Base-by-base conservation (phyloP, 2,797 vertebrate genomes). In the Sebastes itinus region DNA sequence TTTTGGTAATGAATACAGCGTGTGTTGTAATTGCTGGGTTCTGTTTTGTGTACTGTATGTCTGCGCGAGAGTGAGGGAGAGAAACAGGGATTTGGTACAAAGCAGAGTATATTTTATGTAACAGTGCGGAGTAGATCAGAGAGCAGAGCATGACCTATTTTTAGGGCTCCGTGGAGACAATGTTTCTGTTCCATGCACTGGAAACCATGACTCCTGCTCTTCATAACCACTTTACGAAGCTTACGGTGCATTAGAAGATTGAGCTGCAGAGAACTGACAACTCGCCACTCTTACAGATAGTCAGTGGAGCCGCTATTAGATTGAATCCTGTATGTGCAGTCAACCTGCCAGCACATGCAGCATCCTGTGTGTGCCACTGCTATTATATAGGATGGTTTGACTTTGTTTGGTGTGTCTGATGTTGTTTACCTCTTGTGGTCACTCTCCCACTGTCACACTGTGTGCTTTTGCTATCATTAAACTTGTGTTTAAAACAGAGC, bases 101-200 rank as follows among this genome's bases (percentile, higher is more conserved):
- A 89, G 85, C 88, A 18, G 82, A 88, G 84, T 87, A 82, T 90
- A 77, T 91, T 91, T 94, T 94, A 94, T 91, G 89, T 92, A 93
- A 92, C 90, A 82, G 85, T 84, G 86, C 49, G 55, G 90, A 91
- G 86, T 79, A 90, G 89, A 93, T 93, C 93, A 94, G 90, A 94
- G 91, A 94, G 88, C 89, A 88, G 92, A 91, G 91, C 90, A 70
- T 95, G 93, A 93, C 93, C 93, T 93, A 94, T 93, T 94, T 94
- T 89, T 81, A 71, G 84, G 88, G 86, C 91, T 93, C 92, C 77
- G 38, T 72, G 75, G 92, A 94, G 88, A 93, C 88, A 85, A 90
- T 92, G 80, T 92, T 92, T 92, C 85, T 88, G 71, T 90, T 93
- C 79, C 75, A 75, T 89, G 84, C 85, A 78, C 86, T 87, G 87